Evolutionary conservation across 2,113 vertebrate genomes (phyloP), one percentile per base, ranked within the genome.

Genomic region (Zapus hudsonius): DNA sequence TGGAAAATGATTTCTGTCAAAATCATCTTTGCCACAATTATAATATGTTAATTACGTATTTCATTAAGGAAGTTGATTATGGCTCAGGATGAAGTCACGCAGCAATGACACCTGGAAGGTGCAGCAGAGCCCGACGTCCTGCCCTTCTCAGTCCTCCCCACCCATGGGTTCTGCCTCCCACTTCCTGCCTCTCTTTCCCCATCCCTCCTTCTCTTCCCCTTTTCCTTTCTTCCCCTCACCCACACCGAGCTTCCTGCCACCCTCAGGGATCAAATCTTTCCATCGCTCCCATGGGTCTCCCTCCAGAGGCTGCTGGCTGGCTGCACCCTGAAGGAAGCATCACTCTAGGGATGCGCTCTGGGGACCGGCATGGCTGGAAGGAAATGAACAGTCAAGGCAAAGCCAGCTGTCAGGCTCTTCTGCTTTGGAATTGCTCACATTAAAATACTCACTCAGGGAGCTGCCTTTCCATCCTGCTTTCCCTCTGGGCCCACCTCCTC

Each of bases 31-130:
- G 98, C 99, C 99, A 99, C 99, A 99, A 99, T 99, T 99, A 99
- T 99, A 99, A 99, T 99, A 99, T 99, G 99, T 99, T 99, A 99
- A 99, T 99, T 99, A 99, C 98, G 97, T 99, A 99, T 99, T 99
- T 99, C 99, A 99, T 99, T 99, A 99, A 99, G 99, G 98, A 99
- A 99, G 99, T 99, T 99, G 99, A 99, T 99, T 99, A 99, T 99
- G 99, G 99, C 98, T 98, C 98, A 98, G 98, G 98, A 99, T 99
- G 99, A 99, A 99, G 99, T 99, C 98, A 98, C 97, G 98, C 99
- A 98, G 98, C 98, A 97, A 98, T 98, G 98, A 98, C 99, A 99
- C 99, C 99, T 99, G 99, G 99, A 99, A 99, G 98, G 98, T 98
- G 98, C 98, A 98, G 94, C 96, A 96, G 98, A 98, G 99, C 98